Base-by-base conservation (phyloP, 2,797 vertebrate genomes). In the Typhlichthys subterraneus region DNA sequence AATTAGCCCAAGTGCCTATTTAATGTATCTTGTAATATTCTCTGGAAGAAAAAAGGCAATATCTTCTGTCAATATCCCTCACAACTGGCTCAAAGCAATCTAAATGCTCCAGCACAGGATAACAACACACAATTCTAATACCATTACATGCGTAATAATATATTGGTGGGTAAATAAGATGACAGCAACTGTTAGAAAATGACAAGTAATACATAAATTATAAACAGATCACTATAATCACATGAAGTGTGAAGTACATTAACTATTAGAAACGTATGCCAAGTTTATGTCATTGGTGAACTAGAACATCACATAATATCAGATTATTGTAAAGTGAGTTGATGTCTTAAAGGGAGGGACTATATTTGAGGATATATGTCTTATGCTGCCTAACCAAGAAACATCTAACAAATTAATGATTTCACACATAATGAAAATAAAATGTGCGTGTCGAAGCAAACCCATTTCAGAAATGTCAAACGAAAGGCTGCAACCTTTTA, bases 401-500 rank as follows among this genome's bases (percentile, higher is more conserved):
- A 4, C 23, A 29, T 29, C 3, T 29, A 29, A 29, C 4, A 29
- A 29, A 29, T 29, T 0, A 29, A 29, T 29, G 4, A 29, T 29
- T 29, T 29, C 23, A 29, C 23, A 29, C 23, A 29, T 4, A 29
- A 29, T 29, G 23, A 29, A 29, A 29, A 29, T 29, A 29, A 29
- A 29, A 29, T 23, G 12, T 33, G 67, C 19, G 54, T 53, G 62
- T 59, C 48, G 19, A 64, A 72, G 70, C 67, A 81, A 88, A 85
- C 57, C 61, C 51, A 57, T 77, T 84, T 80, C 73, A 66, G 53
- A 90, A 90, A 90, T 88, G 86, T 87, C 86, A 87, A 61, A 69
- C 23, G 69, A 79, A 85, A 77, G 14, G 29, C 61, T 68, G 69
- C 72, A 79, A 87, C 87, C 85, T 89, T 90, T 89, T 1, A 1